A percentile compares a stretch with the other conserved stretches of the same genome.
phyloP scores from a whole-genome alignment of 92 coral and sea anemone genomes.

The Plumapathes pennacea region DNA sequence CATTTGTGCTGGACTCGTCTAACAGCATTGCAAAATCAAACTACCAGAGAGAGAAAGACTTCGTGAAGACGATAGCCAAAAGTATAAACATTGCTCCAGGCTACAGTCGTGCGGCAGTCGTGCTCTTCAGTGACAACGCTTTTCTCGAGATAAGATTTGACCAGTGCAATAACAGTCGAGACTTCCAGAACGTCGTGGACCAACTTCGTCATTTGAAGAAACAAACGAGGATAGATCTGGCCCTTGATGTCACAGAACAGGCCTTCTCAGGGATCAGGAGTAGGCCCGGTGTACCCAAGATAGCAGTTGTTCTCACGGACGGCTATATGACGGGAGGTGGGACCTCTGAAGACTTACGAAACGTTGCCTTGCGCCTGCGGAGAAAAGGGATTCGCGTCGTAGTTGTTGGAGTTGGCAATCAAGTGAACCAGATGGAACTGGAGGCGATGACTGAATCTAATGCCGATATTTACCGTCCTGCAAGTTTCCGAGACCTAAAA shows the following conservation, averaged over 20 bases:
- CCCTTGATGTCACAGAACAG: conserved; percentile 54
- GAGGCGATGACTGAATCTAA: too few species aligned
- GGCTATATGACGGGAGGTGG: conserved; percentile 67
- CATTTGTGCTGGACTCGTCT: conserved; percentile 89
- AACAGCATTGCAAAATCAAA: conserved; percentile 72
- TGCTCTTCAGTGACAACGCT: conserved; percentile 68
- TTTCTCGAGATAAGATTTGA: conserved; percentile 47
- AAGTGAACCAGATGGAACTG: too few species aligned
- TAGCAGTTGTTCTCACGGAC: conserved; percentile 78
- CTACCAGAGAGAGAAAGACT: conserved; percentile 64
- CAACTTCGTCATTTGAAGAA: conserved; percentile 64
- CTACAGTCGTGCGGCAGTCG: conserved; percentile 79
- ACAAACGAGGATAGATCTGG: conserved; percentile 87
- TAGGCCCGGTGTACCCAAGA: conserved; percentile 81
- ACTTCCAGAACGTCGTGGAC: conserved; percentile 53
- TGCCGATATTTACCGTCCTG: too few species aligned
- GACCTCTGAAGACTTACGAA: conserved; percentile 66
- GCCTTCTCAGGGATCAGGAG: conserved; percentile 46
- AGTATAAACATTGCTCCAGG: conserved; percentile 66
- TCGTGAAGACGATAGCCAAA: conserved; percentile 71
- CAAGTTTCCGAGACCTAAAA: too few species aligned
- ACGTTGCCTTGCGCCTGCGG: conserved; percentile 65
- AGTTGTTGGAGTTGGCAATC: conserved; percentile 72
- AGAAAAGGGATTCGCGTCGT: conserved; percentile 74
- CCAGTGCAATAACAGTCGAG: conserved; percentile 27